These are phyloP conservation scores for Agonum fuliginosum DNA, from an alignment of 2,888 invertebrate genomes.

Conservation along the genomic window DNA sequence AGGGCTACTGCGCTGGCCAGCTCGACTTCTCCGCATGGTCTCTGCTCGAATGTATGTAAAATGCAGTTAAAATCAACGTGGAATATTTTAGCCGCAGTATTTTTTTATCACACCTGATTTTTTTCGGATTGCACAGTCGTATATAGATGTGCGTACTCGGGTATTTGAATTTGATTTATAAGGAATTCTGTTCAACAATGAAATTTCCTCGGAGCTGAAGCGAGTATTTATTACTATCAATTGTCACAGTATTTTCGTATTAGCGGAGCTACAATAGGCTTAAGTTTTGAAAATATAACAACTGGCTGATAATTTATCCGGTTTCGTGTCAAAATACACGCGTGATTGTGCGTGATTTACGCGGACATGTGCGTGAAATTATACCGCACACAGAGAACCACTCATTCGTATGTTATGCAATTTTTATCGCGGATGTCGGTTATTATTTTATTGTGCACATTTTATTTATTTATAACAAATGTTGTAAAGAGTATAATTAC, in stretches of 20 bases:
- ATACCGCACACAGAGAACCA: slow-evolving; percentile 1
- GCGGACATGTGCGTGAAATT: background rate
- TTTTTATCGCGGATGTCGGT: background rate
- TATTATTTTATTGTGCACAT: background rate
- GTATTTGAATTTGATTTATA: slow-evolving; percentile 56
- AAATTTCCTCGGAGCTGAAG: slow-evolving; percentile 23
- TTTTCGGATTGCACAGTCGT: slow-evolving; percentile 63
- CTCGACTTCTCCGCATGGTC: slow-evolving; percentile 69
- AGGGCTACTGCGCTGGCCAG: slow-evolving; percentile 29
- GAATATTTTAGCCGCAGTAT: slow-evolving; percentile 70
- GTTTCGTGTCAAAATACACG: slow-evolving; percentile 54
- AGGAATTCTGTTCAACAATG: slow-evolving; percentile 56
- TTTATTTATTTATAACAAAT: no score
- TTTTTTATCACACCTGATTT: slow-evolving; percentile 71
- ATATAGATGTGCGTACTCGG: slow-evolving; percentile 28
- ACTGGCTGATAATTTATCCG: slow-evolving; percentile 52
- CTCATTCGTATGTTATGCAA: background rate
- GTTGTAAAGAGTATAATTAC: no score
- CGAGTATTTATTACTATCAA: slow-evolving; percentile 56
- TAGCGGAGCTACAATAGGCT: slow-evolving; percentile 45
- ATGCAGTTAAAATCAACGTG: slow-evolving; percentile 71
- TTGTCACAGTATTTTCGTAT: slow-evolving; percentile 60
- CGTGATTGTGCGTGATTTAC: slow-evolving; percentile 32
- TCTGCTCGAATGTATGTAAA: slow-evolving; percentile 70
- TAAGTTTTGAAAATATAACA: slow-evolving; percentile 56